Conservation (phyloP, 2,113 vertebrate genomes). For the Myrmecophaga tridactyla region DNA sequence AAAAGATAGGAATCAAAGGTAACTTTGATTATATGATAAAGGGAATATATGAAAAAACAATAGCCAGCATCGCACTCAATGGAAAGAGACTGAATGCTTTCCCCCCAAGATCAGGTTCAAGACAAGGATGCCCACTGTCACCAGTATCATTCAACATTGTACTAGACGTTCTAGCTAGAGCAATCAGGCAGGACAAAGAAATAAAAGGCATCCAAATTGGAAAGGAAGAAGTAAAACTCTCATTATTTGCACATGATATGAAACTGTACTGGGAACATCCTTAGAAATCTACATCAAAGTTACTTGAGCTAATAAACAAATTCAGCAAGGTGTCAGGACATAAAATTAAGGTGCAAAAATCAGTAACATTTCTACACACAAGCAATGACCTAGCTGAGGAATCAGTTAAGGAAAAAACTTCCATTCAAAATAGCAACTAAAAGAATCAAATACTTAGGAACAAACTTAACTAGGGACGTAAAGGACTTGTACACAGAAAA, state of each 20-base stretch:
- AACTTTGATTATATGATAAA: no score
- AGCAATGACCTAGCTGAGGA: no score
- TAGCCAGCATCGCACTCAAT: neutral
- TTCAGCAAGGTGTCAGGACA: neutral
- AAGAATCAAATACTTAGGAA: no score
- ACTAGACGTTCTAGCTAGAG: neutral
- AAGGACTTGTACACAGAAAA: no score
- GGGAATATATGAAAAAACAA: no score
- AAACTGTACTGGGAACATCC: neutral
- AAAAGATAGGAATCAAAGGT: no score
- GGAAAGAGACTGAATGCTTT: neutral
- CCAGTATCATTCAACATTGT: neutral
- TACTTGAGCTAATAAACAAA: neutral
- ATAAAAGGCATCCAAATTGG: neutral
- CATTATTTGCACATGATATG: neutral
- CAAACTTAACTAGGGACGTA: no score
- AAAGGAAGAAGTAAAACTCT: neutral
- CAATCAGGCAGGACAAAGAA: neutral
- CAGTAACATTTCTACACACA: no score
- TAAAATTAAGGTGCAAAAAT: neutral
- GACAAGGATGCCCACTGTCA: neutral
- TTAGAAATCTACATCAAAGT: neutral
- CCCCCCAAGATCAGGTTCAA: neutral
- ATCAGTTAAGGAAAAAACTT: no score
- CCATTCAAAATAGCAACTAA: no score